Evolutionary conservation across 2,888 invertebrate genomes (phyloP).

Genomic region (Brachyptera risi): DNA sequence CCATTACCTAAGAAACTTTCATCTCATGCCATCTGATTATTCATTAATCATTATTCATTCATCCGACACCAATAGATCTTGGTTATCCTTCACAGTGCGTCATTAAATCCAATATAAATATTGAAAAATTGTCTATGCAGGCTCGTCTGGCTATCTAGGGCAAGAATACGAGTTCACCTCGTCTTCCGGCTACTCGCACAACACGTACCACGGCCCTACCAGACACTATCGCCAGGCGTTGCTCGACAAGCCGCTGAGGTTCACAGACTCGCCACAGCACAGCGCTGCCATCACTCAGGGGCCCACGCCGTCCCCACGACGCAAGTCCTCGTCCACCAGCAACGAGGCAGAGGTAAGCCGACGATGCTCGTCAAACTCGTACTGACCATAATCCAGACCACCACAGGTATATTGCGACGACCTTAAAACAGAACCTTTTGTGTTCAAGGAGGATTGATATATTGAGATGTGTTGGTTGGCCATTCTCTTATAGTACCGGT

Average conservation of each 20-base stretch:
- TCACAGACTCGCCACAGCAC: conserved; percentile 71
- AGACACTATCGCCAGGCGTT: conserved; percentile 52
- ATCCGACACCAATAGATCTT: no score
- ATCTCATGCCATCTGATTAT: no score
- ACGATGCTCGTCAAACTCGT: neutral
- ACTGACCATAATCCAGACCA: neutral
- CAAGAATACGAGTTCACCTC: conserved; percentile 56
- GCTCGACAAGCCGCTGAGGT: conserved; percentile 57
- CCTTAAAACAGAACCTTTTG: neutral
- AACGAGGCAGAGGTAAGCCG: conserved; percentile 58
- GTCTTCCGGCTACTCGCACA: conserved; percentile 63
- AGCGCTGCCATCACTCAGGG: conserved; percentile 47
- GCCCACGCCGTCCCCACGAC: conserved; percentile 60
- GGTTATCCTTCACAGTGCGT: no score
- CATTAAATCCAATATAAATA: no score
- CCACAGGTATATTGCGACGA: neutral
- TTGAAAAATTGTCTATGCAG: neutral
- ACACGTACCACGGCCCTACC: conserved; percentile 87
- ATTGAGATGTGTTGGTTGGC: no score
- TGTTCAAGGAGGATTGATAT: neutral
- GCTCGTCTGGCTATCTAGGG: conserved; percentile 39
- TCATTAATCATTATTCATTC: no score
- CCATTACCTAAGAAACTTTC: no score
- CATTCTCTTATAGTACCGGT: no score
- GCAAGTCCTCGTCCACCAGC: conserved; percentile 65